Evolutionary conservation across 92 coral and sea anemone genomes (phyloP), one percentile per base, ranked within the genome.

Genomic region (Porites lobata): DNA sequence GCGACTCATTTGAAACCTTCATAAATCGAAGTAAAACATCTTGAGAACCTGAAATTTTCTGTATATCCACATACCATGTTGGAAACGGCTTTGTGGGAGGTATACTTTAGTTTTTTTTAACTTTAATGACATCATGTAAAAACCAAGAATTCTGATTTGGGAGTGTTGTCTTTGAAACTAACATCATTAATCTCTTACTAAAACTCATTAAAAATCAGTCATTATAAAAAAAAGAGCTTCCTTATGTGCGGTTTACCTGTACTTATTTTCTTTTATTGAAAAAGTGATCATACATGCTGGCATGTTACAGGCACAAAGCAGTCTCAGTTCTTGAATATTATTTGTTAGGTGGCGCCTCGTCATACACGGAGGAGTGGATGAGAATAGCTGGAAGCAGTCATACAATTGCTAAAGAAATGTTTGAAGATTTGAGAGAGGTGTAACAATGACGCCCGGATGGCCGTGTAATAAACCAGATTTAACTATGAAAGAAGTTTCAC

Each of bases 41-140:
- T 65, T 65, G 70, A 65, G 70, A 65, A 65, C 70, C 70, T 65
- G 26, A 65, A 65, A 65, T 47, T 65, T 65, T 65, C 70, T 65
- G 70, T 65, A 72, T 80, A 43, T 64, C 84, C 58, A 80, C 85
- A 80, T 80, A 80, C 85, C 75, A 80, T 65, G 85, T 80, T 80
- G 61, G 75, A 80, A 80, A 80, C 75, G 66, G 75, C 85, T 80
- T 80, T 66, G 85, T 80, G 71, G 75, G 85, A 65, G 18, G 64
- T 43, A 80, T 80, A 80, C 85, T 80, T 80, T 80, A 50, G 32
- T 65, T 65, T 80, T n/a, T n/a, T 80, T 80, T 80, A 80, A 47
- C 64, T 80, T 80, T 80, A 26, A 79, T 79, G 71, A 67, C 64
- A 67, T 9, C 84, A 79, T 50, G 76, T 66, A 64, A 65, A 80